Percentiles rank a stretch among this genome's conserved stretches.
phyloP scores from a whole-genome alignment of 2,888 invertebrate genomes.

The Idaea straminata region DNA sequence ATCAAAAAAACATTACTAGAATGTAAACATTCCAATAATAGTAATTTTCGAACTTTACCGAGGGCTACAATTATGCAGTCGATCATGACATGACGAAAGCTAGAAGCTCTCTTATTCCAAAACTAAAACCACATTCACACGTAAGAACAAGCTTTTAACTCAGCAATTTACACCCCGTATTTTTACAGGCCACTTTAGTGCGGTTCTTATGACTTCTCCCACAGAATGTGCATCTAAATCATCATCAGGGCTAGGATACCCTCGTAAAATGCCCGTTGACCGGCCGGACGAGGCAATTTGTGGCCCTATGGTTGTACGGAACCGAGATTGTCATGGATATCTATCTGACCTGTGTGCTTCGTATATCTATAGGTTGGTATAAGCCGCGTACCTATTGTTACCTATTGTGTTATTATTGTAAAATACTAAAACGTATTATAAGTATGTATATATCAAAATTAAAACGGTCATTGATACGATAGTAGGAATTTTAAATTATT shows the following conservation, averaged over 20 bases:
- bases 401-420: neutral
- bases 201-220: constrained; percentile 3
- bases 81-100: neutral
- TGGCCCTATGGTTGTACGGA: constrained; percentile 30
- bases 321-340: constrained; percentile 28
- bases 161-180: constrained; percentile 5
- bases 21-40: no score
- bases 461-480: no score
- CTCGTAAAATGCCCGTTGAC: constrained; percentile 72
- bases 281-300: constrained; percentile 41
- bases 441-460: no score
- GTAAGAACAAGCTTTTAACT: neutral
- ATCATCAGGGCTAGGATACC: constrained; percentile 72
- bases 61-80: neutral
- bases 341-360: constrained; percentile 15
- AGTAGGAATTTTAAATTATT: no score
- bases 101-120: neutral
- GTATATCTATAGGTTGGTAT: constrained; percentile 7
- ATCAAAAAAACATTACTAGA: no score
- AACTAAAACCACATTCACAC: neutral
- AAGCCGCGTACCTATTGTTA: neutral
- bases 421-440: no score
- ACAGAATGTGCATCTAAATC: constrained; percentile 67
- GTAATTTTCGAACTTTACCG: no score
- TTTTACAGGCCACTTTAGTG: constrained; percentile 3